Evolutionary conservation across 2,888 invertebrate species (phyloP).

Genomic region (Cephus pygmeus): DNA sequence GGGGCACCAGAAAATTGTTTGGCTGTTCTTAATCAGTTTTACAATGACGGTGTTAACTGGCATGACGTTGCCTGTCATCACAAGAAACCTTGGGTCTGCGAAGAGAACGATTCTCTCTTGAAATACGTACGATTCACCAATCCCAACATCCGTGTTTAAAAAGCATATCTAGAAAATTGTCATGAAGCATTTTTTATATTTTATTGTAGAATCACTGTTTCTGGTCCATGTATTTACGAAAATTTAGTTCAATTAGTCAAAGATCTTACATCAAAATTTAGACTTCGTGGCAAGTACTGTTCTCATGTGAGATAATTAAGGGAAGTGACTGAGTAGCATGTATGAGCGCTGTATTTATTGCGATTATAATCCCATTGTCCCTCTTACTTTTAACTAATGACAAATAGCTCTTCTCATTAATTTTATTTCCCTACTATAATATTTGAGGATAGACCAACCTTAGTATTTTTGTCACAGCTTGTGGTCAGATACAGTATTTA

Average conservation of each 20-base stretch:
- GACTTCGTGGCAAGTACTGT: background rate
- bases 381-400: constrained; percentile 3
- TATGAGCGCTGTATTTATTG: constrained; percentile 55
- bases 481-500: constrained; percentile 15
- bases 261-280: background rate
- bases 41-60: constrained; percentile 92
- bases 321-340: constrained; percentile 58
- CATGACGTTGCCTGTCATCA: constrained; percentile 92
- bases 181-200: background rate
- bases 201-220: background rate
- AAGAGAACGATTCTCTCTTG: constrained; percentile 87
- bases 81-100: constrained; percentile 88
- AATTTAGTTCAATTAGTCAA: background rate
- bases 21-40: constrained; percentile 88
- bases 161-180: background rate
- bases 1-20: constrained; percentile 89
- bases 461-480: constrained; percentile 10
- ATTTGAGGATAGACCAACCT: background rate
- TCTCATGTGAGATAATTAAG: constrained; percentile 24
- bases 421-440: constrained; percentile 1
- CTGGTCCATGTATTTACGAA: background rate
- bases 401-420: constrained; percentile 2
- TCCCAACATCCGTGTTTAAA: constrained; percentile 79
- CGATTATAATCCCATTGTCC: constrained; percentile 23
- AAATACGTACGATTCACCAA: constrained; percentile 87